Conservation (phyloP, 2,113 vertebrate genomes). For the Procapra przewalskii region DNA sequence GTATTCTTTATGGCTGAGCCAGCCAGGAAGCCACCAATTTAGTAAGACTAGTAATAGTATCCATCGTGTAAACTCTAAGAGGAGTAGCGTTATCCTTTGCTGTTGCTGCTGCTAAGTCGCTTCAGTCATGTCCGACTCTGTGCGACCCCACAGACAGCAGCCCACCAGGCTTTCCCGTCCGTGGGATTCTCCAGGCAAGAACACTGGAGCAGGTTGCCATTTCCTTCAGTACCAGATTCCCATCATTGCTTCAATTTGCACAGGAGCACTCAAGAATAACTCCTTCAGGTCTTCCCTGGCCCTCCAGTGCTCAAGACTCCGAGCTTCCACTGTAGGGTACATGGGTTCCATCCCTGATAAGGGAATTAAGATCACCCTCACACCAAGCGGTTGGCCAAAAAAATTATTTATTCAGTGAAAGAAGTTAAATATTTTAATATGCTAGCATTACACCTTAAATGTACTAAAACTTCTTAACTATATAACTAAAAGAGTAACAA, state of each 20-base stretch:
- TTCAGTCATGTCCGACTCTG: no score
- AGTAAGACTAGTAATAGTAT: not conserved
- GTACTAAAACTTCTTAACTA: not conserved
- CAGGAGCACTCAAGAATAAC: not conserved
- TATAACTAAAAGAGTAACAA: not conserved
- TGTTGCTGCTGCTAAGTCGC: no score
- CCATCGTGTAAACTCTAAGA: not conserved
- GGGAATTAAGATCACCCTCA: not conserved
- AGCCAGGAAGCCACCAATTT: not conserved
- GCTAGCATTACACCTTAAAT: not conserved
- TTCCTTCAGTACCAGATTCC: not conserved
- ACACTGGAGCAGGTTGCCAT: no score
- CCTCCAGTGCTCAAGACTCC: not conserved
- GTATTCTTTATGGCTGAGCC: not conserved
- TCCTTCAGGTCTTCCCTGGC: not conserved
- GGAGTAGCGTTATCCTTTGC: not conserved
- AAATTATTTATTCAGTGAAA: not conserved
- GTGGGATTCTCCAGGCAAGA: no score
- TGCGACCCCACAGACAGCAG: no score
- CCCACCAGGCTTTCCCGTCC: no score
- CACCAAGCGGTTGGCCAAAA: accelerated
- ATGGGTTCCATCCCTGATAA: not conserved
- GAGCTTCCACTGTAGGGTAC: accelerated
- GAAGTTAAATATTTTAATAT: not conserved
- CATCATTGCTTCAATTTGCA: not conserved